These are phyloP conservation scores for Ceratosolen solmsi DNA, from an alignment of 1,140 invertebrate species.

Conservation along the genomic window DNA sequence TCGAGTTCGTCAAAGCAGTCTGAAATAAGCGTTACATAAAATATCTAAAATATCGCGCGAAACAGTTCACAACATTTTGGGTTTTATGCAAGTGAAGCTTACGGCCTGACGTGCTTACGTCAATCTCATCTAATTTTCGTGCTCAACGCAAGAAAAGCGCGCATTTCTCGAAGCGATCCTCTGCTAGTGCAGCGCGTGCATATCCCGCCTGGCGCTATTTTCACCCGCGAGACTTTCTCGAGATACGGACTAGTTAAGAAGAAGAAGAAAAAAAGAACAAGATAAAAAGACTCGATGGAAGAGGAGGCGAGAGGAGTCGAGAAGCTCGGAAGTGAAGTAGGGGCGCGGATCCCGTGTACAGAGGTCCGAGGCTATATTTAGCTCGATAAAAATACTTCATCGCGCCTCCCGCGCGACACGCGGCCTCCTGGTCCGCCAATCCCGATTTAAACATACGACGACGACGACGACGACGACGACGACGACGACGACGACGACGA, in stretches of 20 bases:
- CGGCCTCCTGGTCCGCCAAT: slow-evolving; percentile 67
- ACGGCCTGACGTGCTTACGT: neutral
- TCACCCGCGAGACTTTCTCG: neutral
- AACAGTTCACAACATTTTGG: neutral
- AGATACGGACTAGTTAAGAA: neutral
- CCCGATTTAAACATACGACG: slow-evolving; percentile 70
- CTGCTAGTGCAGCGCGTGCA: neutral
- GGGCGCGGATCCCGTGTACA: slow-evolving; percentile 61
- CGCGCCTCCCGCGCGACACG: slow-evolving; percentile 66
- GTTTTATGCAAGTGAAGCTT: neutral
- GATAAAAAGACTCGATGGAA: neutral
- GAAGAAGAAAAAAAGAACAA: neutral
- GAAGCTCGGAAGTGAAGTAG: slow-evolving; percentile 41
- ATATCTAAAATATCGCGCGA: neutral
- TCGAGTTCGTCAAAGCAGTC: neutral
- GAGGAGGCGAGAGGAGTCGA: neutral
- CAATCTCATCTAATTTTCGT: neutral
- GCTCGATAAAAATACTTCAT: slow-evolving; percentile 72
- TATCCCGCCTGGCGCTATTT: neutral
- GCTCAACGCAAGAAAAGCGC: neutral
- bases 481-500: no score
- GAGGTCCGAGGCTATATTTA: slow-evolving; percentile 71
- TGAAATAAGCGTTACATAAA: neutral
- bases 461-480: neutral
- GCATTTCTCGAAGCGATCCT: neutral